Evolutionary conservation across 2,797 vertebrate genomes (phyloP).

Genomic region (Eurystomus glaucurus): DNA sequence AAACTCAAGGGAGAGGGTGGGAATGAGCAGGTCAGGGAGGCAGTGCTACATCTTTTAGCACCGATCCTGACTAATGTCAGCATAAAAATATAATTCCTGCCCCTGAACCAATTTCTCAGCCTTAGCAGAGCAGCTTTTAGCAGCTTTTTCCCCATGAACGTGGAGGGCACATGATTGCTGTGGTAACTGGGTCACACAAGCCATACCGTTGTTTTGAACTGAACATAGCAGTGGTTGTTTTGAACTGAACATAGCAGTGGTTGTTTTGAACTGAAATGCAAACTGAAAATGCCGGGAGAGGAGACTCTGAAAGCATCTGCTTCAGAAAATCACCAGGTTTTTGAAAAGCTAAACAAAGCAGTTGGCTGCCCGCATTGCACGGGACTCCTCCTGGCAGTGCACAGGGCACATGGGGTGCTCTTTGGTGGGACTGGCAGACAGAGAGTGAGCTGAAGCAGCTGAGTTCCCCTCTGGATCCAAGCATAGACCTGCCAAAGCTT

Average conservation of each 20-base stretch:
- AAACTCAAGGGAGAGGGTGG: background rate
- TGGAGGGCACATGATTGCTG: background rate
- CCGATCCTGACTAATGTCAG: background rate
- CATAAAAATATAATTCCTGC: background rate
- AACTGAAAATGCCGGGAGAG: background rate
- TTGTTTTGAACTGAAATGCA: background rate
- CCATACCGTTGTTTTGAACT: background rate
- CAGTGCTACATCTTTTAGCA: background rate
- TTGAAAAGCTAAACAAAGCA: background rate
- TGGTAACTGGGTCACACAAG: background rate
- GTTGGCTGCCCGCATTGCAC: background rate
- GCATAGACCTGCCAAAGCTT: background rate
- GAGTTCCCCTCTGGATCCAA: background rate
- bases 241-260: background rate
- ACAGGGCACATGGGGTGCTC: background rate
- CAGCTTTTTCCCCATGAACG: background rate
- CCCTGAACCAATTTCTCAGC: background rate
- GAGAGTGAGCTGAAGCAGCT: background rate
- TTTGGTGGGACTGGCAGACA: background rate
- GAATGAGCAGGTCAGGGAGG: background rate
- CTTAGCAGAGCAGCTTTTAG: background rate
- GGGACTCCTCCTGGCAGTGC: background rate
- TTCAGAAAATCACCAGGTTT: background rate
- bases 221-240: background rate
- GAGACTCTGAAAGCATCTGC: accelerated